phyloP scores from a whole-genome alignment of 2,888 invertebrate species.

The Graphium colonna region DNA sequence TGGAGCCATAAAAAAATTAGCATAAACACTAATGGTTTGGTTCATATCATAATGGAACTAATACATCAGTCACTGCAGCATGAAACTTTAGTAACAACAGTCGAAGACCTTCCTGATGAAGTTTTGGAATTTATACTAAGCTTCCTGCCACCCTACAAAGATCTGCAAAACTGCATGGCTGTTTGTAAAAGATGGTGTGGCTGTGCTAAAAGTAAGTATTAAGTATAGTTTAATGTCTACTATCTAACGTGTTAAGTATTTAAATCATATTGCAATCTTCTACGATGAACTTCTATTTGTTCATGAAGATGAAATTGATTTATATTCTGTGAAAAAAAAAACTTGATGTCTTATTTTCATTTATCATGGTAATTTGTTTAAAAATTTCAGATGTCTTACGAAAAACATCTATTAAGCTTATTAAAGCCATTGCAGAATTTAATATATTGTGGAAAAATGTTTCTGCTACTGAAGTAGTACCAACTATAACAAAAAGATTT shows the following conservation, averaged over 20 bases:
- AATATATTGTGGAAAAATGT: constrained; percentile 87
- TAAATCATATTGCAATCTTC: too few species aligned
- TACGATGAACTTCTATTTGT: too few species aligned
- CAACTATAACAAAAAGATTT: constrained; percentile 93
- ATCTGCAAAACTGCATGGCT: constrained; percentile 90
- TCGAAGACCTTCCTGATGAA: constrained; percentile 93
- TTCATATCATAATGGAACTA: constrained; percentile 50
- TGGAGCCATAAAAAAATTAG: neutral
- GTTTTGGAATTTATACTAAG: constrained; percentile 95
- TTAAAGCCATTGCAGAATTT: constrained; percentile 87
- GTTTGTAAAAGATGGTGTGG: constrained; percentile 94
- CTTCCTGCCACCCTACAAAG: constrained; percentile 93
- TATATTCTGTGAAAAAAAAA: too few species aligned
- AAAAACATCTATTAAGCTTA: constrained; percentile 86
- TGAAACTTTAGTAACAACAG: constrained; percentile 53
- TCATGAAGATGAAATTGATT: too few species aligned
- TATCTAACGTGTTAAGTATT: constrained; percentile 4
- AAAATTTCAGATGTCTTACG: constrained; percentile 86
- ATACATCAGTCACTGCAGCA: constrained; percentile 51
- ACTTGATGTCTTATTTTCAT: constrained; percentile 12
- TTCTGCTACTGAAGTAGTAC: constrained; percentile 78
- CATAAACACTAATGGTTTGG: constrained; percentile 1
- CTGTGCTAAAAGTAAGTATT: constrained; percentile 88
- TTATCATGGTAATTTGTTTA: constrained; percentile 15
- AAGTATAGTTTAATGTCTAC: neutral